Evolutionary conservation across 2,888 invertebrate species (phyloP).

Genomic region (Brenthis hecate): DNA sequence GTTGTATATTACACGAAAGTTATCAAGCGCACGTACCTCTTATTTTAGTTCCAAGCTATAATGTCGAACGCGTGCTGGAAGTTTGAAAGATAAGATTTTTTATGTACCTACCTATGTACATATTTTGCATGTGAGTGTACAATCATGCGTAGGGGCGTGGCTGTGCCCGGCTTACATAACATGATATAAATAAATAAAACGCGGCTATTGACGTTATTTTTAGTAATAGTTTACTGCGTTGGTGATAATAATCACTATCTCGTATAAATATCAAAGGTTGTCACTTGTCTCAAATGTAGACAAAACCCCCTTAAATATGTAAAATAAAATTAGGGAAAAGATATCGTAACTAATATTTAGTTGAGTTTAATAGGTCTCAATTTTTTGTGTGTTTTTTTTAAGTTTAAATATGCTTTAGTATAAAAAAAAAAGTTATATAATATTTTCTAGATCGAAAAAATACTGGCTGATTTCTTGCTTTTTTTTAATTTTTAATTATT

Average conservation of each 20-base stretch:
- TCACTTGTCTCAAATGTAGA: too few species aligned
- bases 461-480: too few species aligned
- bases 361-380: too few species aligned
- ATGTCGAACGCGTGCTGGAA: conserved; percentile 10
- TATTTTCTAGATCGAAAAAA: too few species aligned
- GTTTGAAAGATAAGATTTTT: conserved; percentile 11
- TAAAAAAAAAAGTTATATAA: too few species aligned
- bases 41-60: conserved; percentile 5
- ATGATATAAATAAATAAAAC: conserved; percentile 10
- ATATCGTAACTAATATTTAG: too few species aligned
- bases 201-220: conserved; percentile 10
- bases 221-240: conserved; percentile 5
- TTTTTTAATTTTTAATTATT: too few species aligned
- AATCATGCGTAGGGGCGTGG: conserved; percentile 12
- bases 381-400: too few species aligned
- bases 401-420: too few species aligned
- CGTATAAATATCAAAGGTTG: too few species aligned
- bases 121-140: conserved; percentile 13
- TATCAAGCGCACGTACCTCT: neutral
- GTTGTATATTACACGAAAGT: neutral
- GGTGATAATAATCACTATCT: neutral
- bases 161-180: conserved; percentile 10
- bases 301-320: too few species aligned
- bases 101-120: neutral
- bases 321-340: too few species aligned